Conservation (phyloP, 1,140 invertebrate genomes). For the Danaus plexippus region DNA sequence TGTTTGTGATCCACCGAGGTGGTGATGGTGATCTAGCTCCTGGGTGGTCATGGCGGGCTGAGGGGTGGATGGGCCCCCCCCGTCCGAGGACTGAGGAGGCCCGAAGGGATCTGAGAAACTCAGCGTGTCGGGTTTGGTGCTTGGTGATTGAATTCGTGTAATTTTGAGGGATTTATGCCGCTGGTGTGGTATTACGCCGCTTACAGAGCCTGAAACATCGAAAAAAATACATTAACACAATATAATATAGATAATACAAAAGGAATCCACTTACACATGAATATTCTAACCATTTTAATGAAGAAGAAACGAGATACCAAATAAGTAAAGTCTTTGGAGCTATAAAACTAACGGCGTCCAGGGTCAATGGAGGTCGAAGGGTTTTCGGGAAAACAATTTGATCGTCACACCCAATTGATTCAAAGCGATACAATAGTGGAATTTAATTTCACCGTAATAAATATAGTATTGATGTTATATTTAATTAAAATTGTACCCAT, state of each 20-base stretch:
- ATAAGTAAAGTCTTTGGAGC: conserved; percentile 7
- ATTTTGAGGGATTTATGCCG: conserved; percentile 58
- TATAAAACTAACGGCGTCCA: conserved; percentile 21
- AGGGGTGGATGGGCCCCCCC: conserved; percentile 66
- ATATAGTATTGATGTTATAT: conserved; percentile 2
- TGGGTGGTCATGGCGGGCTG: conserved; percentile 63
- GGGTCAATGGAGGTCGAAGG: conserved; percentile 34
- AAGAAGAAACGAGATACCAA: conserved; percentile 5
- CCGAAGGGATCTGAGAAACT: conserved; percentile 72
- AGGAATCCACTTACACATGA: conserved; percentile 1
- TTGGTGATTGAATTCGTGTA: conserved; percentile 68
- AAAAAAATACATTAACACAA: conserved; percentile 13
- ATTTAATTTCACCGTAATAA: conserved; percentile 8
- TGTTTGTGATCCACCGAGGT: conserved; percentile 57
- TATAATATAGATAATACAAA: background rate
- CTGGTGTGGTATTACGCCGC: conserved; percentile 43
- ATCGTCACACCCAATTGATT: conserved; percentile 33
- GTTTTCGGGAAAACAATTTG: conserved; percentile 31
- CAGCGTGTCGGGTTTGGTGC: conserved; percentile 62
- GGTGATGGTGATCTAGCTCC: conserved; percentile 61
- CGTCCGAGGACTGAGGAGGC: conserved; percentile 68
- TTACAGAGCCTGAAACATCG: conserved; percentile 46
- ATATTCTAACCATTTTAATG: background rate
- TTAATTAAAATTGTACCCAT: conserved; percentile 1
- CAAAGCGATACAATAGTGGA: conserved; percentile 19